Conservation (phyloP, 2,888 invertebrate species). For the Conistra vaccinii region DNA sequence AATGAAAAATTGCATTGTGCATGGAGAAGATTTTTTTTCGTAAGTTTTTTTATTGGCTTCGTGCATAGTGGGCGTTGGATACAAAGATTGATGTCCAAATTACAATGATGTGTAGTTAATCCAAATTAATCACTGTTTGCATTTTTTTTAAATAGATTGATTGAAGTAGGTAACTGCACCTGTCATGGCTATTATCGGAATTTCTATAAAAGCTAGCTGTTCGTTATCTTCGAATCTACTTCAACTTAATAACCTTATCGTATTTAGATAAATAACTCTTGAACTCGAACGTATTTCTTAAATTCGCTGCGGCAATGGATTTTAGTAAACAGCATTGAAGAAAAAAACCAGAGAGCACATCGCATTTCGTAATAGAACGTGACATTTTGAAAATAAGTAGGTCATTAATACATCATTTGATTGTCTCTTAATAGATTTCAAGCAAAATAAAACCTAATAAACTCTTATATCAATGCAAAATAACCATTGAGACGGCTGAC, state of each 20-base stretch:
- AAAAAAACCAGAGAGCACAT: conserved; percentile 18
- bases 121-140: background rate
- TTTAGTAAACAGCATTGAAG: conserved; percentile 22
- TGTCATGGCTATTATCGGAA: background rate
- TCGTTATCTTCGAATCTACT: background rate
- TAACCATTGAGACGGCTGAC: conserved; percentile 63
- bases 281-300: conserved; percentile 10
- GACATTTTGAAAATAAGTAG: conserved; percentile 61
- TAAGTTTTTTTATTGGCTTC: background rate
- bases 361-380: conserved; percentile 31
- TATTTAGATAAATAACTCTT: conserved; percentile 36
- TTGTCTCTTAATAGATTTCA: conserved; percentile 51
- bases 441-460: conserved; percentile 59
- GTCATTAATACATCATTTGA: conserved; percentile 45
- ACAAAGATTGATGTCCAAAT: conserved; percentile 15
- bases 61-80: background rate
- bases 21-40: background rate
- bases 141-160: background rate
- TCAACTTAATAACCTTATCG: conserved; percentile 11
- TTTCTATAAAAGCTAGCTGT: background rate
- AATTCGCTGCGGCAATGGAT: conserved; percentile 21
- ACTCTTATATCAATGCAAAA: conserved; percentile 65
- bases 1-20: conserved; percentile 14
- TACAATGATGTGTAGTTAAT: background rate
- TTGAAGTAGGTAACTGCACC: background rate